These are phyloP conservation scores for Tichodroma muraria DNA, from an alignment of 2,113 vertebrate genomes.

Conservation along the genomic window DNA sequence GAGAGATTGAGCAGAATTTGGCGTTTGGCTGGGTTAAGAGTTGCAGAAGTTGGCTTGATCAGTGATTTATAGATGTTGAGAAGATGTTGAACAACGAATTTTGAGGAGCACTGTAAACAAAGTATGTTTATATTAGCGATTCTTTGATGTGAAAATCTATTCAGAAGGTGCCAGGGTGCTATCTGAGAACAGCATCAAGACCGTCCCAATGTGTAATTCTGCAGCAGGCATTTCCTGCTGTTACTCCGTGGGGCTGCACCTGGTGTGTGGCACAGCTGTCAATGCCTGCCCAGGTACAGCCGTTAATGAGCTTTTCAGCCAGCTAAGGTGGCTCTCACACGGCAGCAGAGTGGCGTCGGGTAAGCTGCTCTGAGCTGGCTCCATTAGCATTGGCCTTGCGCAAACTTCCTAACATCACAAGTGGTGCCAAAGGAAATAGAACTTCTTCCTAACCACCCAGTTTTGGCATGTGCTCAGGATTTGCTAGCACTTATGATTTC, in stretches of 20 bases:
- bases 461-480: neutral
- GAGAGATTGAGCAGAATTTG: neutral
- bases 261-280: neutral
- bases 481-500: neutral
- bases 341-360: fast-evolving
- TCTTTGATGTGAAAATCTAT: neutral
- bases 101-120: neutral
- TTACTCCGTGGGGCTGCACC: neutral
- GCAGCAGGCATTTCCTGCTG: neutral
- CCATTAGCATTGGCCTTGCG: neutral
- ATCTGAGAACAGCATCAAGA: neutral
- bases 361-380: neutral
- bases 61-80: neutral
- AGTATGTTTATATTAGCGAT: neutral
- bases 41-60: neutral
- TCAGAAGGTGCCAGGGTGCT: neutral
- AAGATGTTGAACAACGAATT: neutral
- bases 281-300: neutral
- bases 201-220: neutral
- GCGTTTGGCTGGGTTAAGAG: neutral
- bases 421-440: neutral
- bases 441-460: neutral
- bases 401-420: neutral
- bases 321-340: neutral
- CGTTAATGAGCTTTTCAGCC: neutral